Base-by-base conservation (phyloP, 2,113 vertebrate genomes). In the Spizaetus ornatus region DNA sequence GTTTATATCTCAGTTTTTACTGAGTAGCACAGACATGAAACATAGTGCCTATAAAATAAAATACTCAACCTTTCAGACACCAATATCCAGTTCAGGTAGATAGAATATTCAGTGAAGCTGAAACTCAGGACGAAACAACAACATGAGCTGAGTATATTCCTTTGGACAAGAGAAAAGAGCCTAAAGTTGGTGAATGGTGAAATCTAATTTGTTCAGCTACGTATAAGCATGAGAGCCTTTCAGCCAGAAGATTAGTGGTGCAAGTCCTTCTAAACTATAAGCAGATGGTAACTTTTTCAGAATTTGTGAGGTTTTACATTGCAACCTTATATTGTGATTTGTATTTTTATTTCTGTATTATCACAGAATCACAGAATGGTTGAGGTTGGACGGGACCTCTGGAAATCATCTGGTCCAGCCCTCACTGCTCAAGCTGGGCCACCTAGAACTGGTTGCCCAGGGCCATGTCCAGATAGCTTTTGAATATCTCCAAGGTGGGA, bases 161-260 rank as follows among this genome's bases (percentile, higher is more conserved):
- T 71, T 59, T 27, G 27, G 62, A 59, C 17, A 63, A 87, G 52
- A 53, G 43, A 88, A 86, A 82, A 81, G 72, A 90, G 13, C 32
- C 77, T 80, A 7, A 80, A 80, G 40, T 34, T 74, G n/a, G 40
- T 74, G 42, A 90, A 78, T 36, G 29, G 27, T 36, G 45, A 79
- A 90, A 87, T 94, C 48, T 88, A 48, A 74, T 90, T 70, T 95
- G 53, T 97, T 93, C 78, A 72, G 84, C 66, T 95, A 27, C 66
- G 31, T 70, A 61, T 76, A 93, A 61, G 31, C 87, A 77, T 95
- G 84, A 95, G 79, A 95, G 65, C 81, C 65, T 98, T 94, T 94
- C 27, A n/a, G 13, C 73, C 81, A 89, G 82, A 92, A 86, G 71
- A 82, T 47, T 45, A 82, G 36, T 61, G 25, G 38, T 91, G 56